Conservation (phyloP, 2,888 invertebrate genomes). For the Drosophila nigritarsus region DNA sequence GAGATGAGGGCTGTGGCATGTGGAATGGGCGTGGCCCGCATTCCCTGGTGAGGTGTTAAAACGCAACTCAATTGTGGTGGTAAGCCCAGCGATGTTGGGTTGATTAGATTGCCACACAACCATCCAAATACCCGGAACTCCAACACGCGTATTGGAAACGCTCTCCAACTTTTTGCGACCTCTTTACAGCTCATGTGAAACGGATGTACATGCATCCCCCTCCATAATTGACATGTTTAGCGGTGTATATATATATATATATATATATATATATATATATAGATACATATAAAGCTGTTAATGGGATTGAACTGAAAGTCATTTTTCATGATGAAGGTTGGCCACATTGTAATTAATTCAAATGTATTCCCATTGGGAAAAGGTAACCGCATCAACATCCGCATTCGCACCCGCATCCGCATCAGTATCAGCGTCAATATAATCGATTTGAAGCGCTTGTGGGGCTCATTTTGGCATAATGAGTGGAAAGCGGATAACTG, state of each 20-base stretch:
- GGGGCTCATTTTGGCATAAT: conserved; percentile 34
- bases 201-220: background rate
- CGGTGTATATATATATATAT: conserved; percentile 12
- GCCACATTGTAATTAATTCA: conserved; percentile 61
- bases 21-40: background rate
- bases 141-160: background rate
- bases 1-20: background rate
- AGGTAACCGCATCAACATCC: background rate
- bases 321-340: conserved; percentile 28
- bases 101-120: background rate
- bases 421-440: conserved; percentile 23
- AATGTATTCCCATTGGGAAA: conserved; percentile 15
- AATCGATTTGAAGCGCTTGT: conserved; percentile 51
- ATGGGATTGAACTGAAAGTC: conserved; percentile 6
- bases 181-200: conserved; percentile 18
- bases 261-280: background rate
- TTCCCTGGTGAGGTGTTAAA: conserved; percentile 17
- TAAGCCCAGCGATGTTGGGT: conserved; percentile 11
- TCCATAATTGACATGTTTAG: conserved; percentile 65
- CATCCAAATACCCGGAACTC: background rate
- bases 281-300: background rate
- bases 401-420: conserved; percentile 1
- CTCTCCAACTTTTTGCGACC: conserved; percentile 19
- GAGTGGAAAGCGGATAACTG: conserved; percentile 1
- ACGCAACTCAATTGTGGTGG: conserved; percentile 49